Base-by-base conservation (phyloP, 30 jellyfish, hydroid and myxozoan species). In the Chrysaora quinquecirrha region DNA sequence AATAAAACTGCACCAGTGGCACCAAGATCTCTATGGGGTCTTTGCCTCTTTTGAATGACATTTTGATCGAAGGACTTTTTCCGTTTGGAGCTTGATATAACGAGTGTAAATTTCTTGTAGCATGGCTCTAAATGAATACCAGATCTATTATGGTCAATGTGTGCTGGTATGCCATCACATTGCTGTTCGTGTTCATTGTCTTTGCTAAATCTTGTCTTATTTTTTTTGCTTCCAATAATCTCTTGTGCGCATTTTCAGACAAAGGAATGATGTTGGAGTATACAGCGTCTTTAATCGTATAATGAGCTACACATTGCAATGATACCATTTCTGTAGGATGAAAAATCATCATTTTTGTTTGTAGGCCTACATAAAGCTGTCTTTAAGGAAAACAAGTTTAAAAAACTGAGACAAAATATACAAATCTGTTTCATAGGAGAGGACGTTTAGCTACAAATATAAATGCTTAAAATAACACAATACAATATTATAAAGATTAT, bases 171-270 rank as follows among this genome's bases (percentile, higher is more conserved):
- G 68, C 27, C 25, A 9, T 9, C 68, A 19, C 24, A 52, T 52
- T 52, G 68, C 68, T 52, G 27, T 3, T 9, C 3, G 66, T 33
- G 75, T 14, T 11, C 82, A 19, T 30, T 18, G 4, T 25, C 66
- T 46, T 76, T 18, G 64, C 76, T 18, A 32, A 22, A 10, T 70
- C 82, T 16, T 27, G 34, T 3, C 74, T 9, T 70, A 27, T 70
- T 70, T 29, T 76, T 70, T 38, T 70, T 3, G 82, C 82, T 30
- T 70, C 82, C 14, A 70, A 29, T 25, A 70, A 10, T 22, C 82
- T 32, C 27, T 18, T 32, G 25, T 19, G 25, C 25, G 2, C 27
- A 19, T 52, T 52, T 9, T 52, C 68, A 19, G 68, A 52, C 19
- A 52, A 52, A 3, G 68, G 68, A 2, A 3, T 52, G 27, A 52